Evolutionary conservation across 2,888 invertebrate genomes (phyloP).

Genomic region (Hemicrepidius hirtus): DNA sequence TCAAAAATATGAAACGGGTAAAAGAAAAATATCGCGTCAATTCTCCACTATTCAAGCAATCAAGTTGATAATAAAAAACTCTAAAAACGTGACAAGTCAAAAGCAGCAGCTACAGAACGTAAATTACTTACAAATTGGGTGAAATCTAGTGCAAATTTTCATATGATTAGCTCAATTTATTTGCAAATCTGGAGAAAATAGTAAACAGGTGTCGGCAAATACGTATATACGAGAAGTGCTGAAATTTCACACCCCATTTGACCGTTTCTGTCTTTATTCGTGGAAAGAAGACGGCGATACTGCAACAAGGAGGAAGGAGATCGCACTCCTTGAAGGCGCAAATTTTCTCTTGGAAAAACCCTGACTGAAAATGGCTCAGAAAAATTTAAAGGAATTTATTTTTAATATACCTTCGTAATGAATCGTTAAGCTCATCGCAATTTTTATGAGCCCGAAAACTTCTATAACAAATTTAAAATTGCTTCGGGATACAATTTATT

Average conservation of each 20-base stretch:
- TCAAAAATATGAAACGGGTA: slow-evolving; percentile 16
- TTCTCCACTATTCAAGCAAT: slow-evolving; percentile 47
- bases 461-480: slow-evolving; percentile 56
- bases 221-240: slow-evolving; percentile 31
- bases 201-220: slow-evolving; percentile 52
- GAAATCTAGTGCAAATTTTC: slow-evolving; percentile 54
- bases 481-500: slow-evolving; percentile 55
- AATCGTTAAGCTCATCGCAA: slow-evolving; percentile 54
- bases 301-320: neutral
- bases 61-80: slow-evolving; percentile 46
- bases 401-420: slow-evolving; percentile 53
- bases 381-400: slow-evolving; percentile 49
- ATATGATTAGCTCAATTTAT: slow-evolving; percentile 54
- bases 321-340: neutral
- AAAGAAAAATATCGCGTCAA: slow-evolving; percentile 41
- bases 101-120: slow-evolving; percentile 47
- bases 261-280: slow-evolving; percentile 39
- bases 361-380: slow-evolving; percentile 40
- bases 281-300: slow-evolving; percentile 1
- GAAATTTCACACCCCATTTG: slow-evolving; percentile 45
- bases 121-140: slow-evolving; percentile 50
- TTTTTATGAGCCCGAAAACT: slow-evolving; percentile 54
- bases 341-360: slow-evolving; percentile 21
- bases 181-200: slow-evolving; percentile 53
- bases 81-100: slow-evolving; percentile 54